These are phyloP conservation scores for Boloria selene DNA, from an alignment of 2,888 invertebrate species.

Conservation along the genomic window DNA sequence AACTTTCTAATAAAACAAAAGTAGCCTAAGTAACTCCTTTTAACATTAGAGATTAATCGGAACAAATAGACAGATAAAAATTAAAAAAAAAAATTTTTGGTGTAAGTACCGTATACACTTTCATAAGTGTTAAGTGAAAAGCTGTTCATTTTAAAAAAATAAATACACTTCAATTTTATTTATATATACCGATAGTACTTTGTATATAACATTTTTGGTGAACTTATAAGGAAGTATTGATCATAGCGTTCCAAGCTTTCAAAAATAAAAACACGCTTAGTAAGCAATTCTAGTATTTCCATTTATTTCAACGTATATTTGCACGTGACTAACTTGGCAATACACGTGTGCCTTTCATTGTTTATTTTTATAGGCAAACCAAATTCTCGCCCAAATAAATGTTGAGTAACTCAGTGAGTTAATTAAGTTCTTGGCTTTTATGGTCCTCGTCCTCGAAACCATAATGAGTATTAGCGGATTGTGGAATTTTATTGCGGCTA, in stretches of 20 bases:
- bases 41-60: too few species aligned
- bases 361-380: slow-evolving; percentile 72
- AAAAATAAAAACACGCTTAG: slow-evolving; percentile 22
- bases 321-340: slow-evolving; percentile 43
- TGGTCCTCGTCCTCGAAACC: slow-evolving; percentile 48
- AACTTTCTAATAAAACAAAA: too few species aligned
- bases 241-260: slow-evolving; percentile 13
- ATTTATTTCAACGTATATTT: slow-evolving; percentile 31
- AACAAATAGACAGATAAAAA: too few species aligned
- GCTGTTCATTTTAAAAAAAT: too few species aligned
- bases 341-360: slow-evolving; percentile 62
- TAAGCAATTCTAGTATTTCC: slow-evolving; percentile 24
- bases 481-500: slow-evolving; percentile 32
- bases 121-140: too few species aligned
- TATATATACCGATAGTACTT: too few species aligned
- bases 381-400: slow-evolving; percentile 74
- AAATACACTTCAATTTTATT: too few species aligned
- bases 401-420: slow-evolving; percentile 62
- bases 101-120: too few species aligned
- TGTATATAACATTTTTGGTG: neutral
- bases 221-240: slow-evolving; percentile 19
- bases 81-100: too few species aligned
- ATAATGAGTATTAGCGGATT: slow-evolving; percentile 59
- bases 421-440: slow-evolving; percentile 76
- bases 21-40: too few species aligned